Evolutionary conservation across 2,888 invertebrate genomes (phyloP), one percentile per base, ranked within the genome.

Genomic region (Pristionchus entomophagus): DNA sequence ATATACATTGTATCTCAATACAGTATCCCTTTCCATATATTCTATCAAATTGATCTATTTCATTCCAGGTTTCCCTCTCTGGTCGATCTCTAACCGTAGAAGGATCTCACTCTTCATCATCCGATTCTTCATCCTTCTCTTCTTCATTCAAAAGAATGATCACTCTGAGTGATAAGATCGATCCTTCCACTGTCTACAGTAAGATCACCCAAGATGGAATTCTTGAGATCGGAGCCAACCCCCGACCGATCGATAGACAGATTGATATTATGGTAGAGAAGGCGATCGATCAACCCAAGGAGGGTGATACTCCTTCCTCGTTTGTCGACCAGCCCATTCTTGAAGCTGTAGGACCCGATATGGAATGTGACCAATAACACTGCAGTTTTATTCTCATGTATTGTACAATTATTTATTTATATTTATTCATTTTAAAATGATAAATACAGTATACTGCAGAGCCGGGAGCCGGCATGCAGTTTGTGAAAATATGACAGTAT

Each of bases 81-180:
- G 83, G 65, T 32, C 83, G 83, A 19, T 10, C 49, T 45, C 29
- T 84, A 5, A 49, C 65, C 2, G 65, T 84, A 8, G 83, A 84
- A 65, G 83, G 83, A 22, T 32, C 45, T 32, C 83, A 84, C 19
- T 84, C 83, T 17, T 49, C 83, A 49, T 45, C 83, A 22, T 0
- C 45, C 6, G 49, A 35, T 84, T 82, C 82, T 26, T 82, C 82
- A 5, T 65, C 83, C 5, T 84, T 65, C 49, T 84, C 83, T 22
- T 62, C 83, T 19, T 84, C 83, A 22, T 84, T 84, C 83, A 84
- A 62, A n/a, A 45, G 83, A 65, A 32, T 41, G 19, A 49, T 84
- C 41, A 62, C 65, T 45, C 49, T 84, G 4, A 29, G 17, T n/a
- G 65, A 84, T 45, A 29, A n/a, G 41, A 62, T 84, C 83, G 65